These are phyloP conservation scores for Melinopterus prodromus DNA, from an alignment of 2,888 invertebrate species.

Conservation along the genomic window DNA sequence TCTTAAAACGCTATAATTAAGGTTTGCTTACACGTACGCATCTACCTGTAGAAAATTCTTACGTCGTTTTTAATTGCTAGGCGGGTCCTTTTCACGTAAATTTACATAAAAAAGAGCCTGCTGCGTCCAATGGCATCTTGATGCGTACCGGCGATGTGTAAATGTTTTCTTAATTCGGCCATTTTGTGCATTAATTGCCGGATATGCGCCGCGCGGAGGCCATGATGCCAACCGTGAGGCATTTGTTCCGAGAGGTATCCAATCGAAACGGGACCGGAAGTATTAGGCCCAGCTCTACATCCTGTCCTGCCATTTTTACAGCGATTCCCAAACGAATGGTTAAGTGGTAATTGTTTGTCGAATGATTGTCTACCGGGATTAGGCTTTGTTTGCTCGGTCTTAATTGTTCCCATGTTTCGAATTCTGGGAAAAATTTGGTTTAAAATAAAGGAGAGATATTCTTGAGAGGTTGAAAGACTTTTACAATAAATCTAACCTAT, in stretches of 20 bases:
- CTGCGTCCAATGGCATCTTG: not conserved
- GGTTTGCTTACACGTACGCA: not conserved
- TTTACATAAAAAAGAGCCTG: not conserved
- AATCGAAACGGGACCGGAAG: not conserved
- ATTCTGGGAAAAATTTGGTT: no score
- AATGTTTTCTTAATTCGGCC: not conserved
- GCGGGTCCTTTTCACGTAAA: not conserved
- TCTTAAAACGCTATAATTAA: not conserved
- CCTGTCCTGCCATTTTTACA: not conserved
- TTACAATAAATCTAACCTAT: no score
- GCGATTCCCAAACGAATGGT: not conserved
- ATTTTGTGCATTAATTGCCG: not conserved
- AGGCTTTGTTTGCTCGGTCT: no score
- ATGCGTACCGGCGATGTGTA: not conserved
- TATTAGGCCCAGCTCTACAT: not conserved
- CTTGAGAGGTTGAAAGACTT: no score
- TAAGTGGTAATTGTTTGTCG: not conserved
- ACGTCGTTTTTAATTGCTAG: not conserved
- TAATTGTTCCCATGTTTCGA: no score
- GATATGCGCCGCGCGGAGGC: not conserved
- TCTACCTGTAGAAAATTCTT: not conserved
- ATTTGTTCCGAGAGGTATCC: not conserved
- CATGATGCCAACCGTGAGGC: not conserved
- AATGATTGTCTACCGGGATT: no score
- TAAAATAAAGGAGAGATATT: no score